phyloP scores from a whole-genome alignment of 2,797 vertebrate genomes.

The Apogon talboti region DNA sequence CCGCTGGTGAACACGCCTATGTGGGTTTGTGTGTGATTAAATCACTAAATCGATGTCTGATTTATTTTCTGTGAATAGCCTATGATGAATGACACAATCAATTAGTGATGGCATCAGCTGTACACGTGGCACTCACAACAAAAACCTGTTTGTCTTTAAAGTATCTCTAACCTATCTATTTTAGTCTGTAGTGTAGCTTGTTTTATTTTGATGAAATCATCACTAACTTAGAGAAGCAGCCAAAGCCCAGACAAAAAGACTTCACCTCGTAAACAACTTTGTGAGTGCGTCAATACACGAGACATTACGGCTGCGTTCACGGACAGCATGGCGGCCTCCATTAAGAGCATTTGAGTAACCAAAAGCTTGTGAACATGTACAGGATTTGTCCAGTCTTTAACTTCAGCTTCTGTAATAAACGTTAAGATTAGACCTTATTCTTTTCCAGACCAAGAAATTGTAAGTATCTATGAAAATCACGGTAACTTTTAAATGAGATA shows the following conservation, averaged over 20 bases:
- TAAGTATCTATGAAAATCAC: slow-evolving; percentile 33
- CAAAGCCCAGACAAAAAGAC: background rate
- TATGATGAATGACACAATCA: background rate
- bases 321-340: slow-evolving; percentile 74
- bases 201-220: background rate
- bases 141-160: slow-evolving; percentile 3
- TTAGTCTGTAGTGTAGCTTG: background rate
- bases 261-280: slow-evolving; percentile 1
- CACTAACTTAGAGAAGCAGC: background rate
- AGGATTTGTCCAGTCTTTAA: background rate
- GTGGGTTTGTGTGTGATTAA: slow-evolving; percentile 16
- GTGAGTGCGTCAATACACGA: slow-evolving; percentile 37
- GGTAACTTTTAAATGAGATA: background rate
- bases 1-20: slow-evolving; percentile 55
- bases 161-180: background rate
- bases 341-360: slow-evolving; percentile 23
- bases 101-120: slow-evolving; percentile 6
- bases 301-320: slow-evolving; percentile 63
- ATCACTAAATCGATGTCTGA: slow-evolving; percentile 1
- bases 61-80: background rate
- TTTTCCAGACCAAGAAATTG: slow-evolving; percentile 11
- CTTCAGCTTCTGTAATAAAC: background rate
- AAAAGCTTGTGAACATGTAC: background rate
- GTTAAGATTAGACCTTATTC: background rate
- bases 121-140: slow-evolving; percentile 69